These are phyloP conservation scores for Galaxea fascicularis DNA, from an alignment of 92 coral and sea anemone species.

Conservation along the genomic window DNA sequence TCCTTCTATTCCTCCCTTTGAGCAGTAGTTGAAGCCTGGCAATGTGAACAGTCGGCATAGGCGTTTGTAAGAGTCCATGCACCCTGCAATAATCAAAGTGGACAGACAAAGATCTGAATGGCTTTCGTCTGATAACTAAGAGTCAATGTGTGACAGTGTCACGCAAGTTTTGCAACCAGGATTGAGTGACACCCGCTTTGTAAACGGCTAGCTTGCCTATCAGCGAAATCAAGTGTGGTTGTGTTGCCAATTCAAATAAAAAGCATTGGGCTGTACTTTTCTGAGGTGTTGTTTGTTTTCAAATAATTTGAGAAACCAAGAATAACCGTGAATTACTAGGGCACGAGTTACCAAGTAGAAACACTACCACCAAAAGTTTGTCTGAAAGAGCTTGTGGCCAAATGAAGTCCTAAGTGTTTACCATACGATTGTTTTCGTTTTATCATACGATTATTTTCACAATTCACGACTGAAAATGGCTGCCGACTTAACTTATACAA, in stretches of 20 bases:
- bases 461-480: too few species aligned
- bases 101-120: not conserved
- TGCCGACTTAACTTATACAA: too few species aligned
- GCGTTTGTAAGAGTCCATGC: slow-evolving; percentile 57
- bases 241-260: not conserved
- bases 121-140: not conserved
- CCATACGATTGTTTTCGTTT: too few species aligned
- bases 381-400: too few species aligned
- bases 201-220: not conserved
- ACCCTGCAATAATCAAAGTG: slow-evolving; percentile 37
- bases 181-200: not conserved
- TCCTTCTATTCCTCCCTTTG: slow-evolving; percentile 56
- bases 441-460: too few species aligned
- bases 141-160: not conserved
- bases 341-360: too few species aligned
- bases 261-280: not conserved
- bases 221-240: not conserved
- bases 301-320: not conserved
- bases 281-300: not conserved
- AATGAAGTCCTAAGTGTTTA: too few species aligned
- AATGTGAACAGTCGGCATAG: slow-evolving; percentile 59
- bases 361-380: too few species aligned
- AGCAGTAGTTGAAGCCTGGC: slow-evolving; percentile 51
- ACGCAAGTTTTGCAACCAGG: not conserved
- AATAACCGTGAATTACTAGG: too few species aligned